A percentile compares a stretch with the other conserved stretches of the same genome.
Evolutionary conservation across 30 jellyfish, hydroid and myxozoan species (phyloP).

Genomic region (Mastigias papua): DNA sequence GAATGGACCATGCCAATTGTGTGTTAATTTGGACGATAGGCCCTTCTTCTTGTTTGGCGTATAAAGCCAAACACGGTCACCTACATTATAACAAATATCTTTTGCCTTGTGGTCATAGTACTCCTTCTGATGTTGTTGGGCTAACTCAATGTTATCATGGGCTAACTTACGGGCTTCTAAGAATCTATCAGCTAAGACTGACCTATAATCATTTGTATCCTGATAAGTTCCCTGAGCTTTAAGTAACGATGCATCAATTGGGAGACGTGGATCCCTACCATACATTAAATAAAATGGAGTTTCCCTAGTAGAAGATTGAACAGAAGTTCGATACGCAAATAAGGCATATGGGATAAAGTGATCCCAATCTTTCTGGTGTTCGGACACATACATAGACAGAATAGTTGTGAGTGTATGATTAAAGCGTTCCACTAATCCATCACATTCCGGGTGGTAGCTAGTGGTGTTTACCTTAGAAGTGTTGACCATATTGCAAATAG

Average conservation of each 20-base stretch:
- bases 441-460: conserved; percentile 64
- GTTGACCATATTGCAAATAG: conserved; percentile 41
- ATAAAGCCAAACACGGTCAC: conserved; percentile 72
- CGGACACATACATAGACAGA: conserved; percentile 64
- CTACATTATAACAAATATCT: conserved; percentile 17
- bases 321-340: conserved; percentile 53
- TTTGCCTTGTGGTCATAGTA: conserved; percentile 45
- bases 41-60: conserved; percentile 58
- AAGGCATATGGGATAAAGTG: conserved; percentile 32
- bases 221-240: neutral
- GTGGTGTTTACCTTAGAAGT: conserved; percentile 41
- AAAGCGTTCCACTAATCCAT: conserved; percentile 63
- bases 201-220: conserved; percentile 46
- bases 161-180: conserved; percentile 42
- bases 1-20: conserved; percentile 76
- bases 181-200: conserved; percentile 5
- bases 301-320: conserved; percentile 34
- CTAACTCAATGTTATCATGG: conserved; percentile 38
- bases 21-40: conserved; percentile 44
- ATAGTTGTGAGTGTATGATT: conserved; percentile 42
- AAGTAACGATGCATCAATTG: conserved; percentile 46
- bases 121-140: conserved; percentile 39
- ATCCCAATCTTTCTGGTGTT: conserved; percentile 71
- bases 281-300: conserved; percentile 50
- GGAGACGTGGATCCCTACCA: conserved; percentile 72